phyloP scores from a whole-genome alignment of 2,888 invertebrate species.

The Malthinus seriepunctatus region DNA sequence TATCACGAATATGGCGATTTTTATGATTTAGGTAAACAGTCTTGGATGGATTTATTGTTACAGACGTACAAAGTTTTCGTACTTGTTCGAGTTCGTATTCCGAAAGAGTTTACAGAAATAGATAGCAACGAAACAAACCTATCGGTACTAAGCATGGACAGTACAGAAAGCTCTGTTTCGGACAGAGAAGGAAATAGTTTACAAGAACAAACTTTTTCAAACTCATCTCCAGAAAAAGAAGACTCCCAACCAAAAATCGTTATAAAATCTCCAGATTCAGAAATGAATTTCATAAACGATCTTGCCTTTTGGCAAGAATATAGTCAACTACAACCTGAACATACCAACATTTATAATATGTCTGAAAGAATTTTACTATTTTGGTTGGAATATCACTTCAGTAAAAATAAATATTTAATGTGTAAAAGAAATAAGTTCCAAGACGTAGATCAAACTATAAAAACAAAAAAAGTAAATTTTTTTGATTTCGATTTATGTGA shows the following conservation, averaged over 20 bases:
- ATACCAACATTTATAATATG: constrained; percentile 8
- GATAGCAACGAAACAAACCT: not conserved
- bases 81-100: constrained; percentile 52
- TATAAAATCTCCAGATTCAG: no score
- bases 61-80: constrained; percentile 65
- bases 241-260: not conserved
- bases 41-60: constrained; percentile 66
- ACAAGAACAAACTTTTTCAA: not conserved
- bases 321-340: not conserved
- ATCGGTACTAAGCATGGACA: not conserved
- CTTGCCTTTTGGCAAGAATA: not conserved
- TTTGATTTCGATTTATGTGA: constrained; percentile 60
- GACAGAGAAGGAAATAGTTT: no score
- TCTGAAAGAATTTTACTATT: constrained; percentile 48
- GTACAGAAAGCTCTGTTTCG: not conserved
- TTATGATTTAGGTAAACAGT: constrained; percentile 53
- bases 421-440: constrained; percentile 54
- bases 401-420: constrained; percentile 49
- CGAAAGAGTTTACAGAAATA: not conserved
- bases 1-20: constrained; percentile 11
- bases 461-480: constrained; percentile 48
- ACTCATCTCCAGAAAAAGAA: not conserved
- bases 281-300: not conserved
- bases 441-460: constrained; percentile 48
- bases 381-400: constrained; percentile 54